phyloP scores from a whole-genome alignment of 2,888 invertebrate species.

The Bembecia ichneumoniformis region DNA sequence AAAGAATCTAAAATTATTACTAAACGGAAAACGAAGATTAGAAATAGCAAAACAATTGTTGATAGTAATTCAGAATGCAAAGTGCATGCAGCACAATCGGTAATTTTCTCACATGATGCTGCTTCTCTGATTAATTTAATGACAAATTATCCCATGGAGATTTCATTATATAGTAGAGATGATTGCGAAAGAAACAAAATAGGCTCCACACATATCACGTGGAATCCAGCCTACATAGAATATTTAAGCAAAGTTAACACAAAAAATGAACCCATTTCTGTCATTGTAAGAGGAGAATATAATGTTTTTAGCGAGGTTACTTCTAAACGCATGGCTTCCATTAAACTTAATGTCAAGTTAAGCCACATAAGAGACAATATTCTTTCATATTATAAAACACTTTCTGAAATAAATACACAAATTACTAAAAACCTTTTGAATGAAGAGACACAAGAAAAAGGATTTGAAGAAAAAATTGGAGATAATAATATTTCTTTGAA shows the following conservation, averaged over 20 bases:
- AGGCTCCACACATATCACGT: slow-evolving; percentile 38
- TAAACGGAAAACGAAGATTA: slow-evolving; percentile 23
- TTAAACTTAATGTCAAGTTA: slow-evolving; percentile 38
- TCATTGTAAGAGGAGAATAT: slow-evolving; percentile 23
- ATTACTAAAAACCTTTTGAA: slow-evolving; percentile 5
- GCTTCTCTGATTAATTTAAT: slow-evolving; percentile 31
- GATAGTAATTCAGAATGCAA: slow-evolving; percentile 11
- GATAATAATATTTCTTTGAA: slow-evolving; percentile 1
- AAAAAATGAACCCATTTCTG: slow-evolving; percentile 15
- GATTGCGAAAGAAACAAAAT: slow-evolving; percentile 20
- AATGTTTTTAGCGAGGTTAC: slow-evolving; percentile 39
- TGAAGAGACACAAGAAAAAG: not conserved
- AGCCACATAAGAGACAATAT: slow-evolving; percentile 26
- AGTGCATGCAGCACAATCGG: slow-evolving; percentile 21
- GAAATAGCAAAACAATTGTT: slow-evolving; percentile 6
- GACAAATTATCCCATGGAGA: slow-evolving; percentile 38
- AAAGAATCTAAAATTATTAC: slow-evolving; percentile 8
- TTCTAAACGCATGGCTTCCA: slow-evolving; percentile 36
- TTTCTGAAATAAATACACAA: slow-evolving; percentile 13
- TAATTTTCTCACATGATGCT: slow-evolving; percentile 27
- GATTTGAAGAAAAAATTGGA: not conserved
- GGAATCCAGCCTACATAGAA: slow-evolving; percentile 32
- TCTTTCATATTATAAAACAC: slow-evolving; percentile 13
- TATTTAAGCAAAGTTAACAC: slow-evolving; percentile 29
- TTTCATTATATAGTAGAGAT: slow-evolving; percentile 33